Evolutionary conservation across 2,113 vertebrate species (phyloP).

Genomic region (Phaethon lepturus): DNA sequence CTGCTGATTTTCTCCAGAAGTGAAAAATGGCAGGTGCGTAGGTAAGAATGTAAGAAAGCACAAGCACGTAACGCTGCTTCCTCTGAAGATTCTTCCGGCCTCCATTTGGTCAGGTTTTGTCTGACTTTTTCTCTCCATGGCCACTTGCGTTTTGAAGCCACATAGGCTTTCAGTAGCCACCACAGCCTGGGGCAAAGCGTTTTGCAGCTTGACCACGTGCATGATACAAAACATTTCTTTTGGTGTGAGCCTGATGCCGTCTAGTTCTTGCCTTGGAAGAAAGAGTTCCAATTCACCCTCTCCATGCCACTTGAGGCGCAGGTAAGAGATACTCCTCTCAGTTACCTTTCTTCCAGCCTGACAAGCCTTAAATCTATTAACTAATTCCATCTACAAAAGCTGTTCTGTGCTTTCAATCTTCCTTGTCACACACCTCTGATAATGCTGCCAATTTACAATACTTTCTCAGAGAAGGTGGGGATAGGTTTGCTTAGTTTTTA

Average conservation of each 20-base stretch:
- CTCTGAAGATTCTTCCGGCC: too few relatives aligned
- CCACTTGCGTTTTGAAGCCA: background rate
- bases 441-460: background rate
- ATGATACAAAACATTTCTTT: background rate
- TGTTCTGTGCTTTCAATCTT: background rate
- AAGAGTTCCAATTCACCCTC: background rate
- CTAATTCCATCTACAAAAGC: background rate
- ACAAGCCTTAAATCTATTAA: background rate
- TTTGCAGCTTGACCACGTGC: background rate
- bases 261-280: background rate
- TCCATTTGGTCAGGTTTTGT: background rate
- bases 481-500: background rate
- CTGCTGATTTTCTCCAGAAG: too few relatives aligned
- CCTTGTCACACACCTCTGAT: background rate
- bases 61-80: too few relatives aligned
- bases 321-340: background rate
- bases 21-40: background rate
- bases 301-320: background rate
- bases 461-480: background rate
- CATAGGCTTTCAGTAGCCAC: background rate
- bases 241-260: background rate
- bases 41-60: background rate
- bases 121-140: background rate
- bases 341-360: background rate
- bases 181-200: background rate